Conservation (phyloP, 1,140 invertebrate species). For the Caenorhabditis brenneri region DNA sequence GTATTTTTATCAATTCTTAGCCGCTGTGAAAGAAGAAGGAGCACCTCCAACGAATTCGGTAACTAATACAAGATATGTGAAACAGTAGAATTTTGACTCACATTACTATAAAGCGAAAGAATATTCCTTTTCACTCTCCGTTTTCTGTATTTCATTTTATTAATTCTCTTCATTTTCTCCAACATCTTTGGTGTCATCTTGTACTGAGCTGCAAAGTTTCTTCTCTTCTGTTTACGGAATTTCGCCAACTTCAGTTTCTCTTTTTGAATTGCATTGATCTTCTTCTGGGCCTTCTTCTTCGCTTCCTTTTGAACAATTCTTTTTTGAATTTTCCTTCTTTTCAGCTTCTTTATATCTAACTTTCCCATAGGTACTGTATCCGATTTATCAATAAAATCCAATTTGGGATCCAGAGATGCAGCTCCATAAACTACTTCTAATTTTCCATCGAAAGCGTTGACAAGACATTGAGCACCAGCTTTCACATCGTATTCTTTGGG, state of each 20-base stretch:
- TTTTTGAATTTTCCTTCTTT: not conserved
- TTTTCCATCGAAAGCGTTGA: constrained; percentile 55
- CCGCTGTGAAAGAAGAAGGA: too few relatives aligned
- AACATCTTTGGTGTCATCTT: not conserved
- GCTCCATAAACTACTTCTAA: constrained; percentile 14
- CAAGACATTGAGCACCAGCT: constrained; percentile 48
- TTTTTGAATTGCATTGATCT: not conserved
- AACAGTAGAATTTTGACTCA: constrained; percentile 7
- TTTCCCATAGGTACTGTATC: constrained; percentile 1
- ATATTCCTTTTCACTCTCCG: constrained; percentile 46
- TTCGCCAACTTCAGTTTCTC: not conserved
- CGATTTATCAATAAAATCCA: constrained; percentile 15
- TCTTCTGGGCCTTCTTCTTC: not conserved
- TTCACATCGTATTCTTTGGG: constrained; percentile 52
- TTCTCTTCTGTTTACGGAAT: not conserved
- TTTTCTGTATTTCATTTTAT: not conserved
- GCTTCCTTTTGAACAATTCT: not conserved
- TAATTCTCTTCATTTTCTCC: constrained; percentile 8
- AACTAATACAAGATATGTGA: too few relatives aligned
- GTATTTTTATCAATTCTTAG: too few relatives aligned
- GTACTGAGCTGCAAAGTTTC: not conserved
- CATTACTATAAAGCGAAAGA: constrained; percentile 48
- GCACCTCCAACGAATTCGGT: too few relatives aligned
- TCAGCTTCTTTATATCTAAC: not conserved
- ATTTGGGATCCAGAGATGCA: not conserved